Conservation (phyloP, 2,113 vertebrate species). For the Irena cyanogastra region DNA sequence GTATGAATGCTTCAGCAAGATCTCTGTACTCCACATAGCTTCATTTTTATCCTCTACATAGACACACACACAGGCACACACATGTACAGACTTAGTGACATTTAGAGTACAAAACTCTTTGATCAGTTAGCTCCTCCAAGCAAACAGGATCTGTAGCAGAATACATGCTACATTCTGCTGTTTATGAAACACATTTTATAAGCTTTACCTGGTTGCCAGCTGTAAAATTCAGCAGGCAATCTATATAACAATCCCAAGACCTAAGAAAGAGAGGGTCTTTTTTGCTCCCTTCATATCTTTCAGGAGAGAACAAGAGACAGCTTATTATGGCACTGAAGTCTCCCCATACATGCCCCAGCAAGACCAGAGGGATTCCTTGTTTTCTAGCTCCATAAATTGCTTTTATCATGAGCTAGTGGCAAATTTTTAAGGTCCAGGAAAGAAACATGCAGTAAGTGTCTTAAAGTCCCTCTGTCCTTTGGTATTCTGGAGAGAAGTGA, state of each 20-base stretch:
- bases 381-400: not conserved
- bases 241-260: not conserved
- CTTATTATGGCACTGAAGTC: not conserved
- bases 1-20: conserved; percentile 55
- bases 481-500: not conserved
- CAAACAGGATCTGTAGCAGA: not conserved
- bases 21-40: conserved; percentile 50
- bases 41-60: conserved; percentile 50
- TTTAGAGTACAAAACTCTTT: not conserved
- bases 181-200: conserved; percentile 44
- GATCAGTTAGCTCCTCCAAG: not conserved
- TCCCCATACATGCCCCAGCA: not conserved
- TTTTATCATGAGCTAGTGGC: not conserved
- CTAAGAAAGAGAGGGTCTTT: not conserved
- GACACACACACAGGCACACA: not conserved
- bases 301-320: not conserved
- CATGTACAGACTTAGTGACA: not conserved
- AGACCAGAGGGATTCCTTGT: not conserved
- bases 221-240: conserved; percentile 1
- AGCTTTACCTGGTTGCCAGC: not conserved
- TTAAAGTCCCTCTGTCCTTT: not conserved
- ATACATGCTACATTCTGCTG: not conserved
- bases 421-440: not conserved
- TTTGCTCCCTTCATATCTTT: not conserved
- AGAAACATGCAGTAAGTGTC: not conserved